A percentile compares a stretch with the other conserved stretches of the same genome.
phyloP scores from a whole-genome alignment of 1,140 invertebrate genomes.

The Drosophila aff. region DNA sequence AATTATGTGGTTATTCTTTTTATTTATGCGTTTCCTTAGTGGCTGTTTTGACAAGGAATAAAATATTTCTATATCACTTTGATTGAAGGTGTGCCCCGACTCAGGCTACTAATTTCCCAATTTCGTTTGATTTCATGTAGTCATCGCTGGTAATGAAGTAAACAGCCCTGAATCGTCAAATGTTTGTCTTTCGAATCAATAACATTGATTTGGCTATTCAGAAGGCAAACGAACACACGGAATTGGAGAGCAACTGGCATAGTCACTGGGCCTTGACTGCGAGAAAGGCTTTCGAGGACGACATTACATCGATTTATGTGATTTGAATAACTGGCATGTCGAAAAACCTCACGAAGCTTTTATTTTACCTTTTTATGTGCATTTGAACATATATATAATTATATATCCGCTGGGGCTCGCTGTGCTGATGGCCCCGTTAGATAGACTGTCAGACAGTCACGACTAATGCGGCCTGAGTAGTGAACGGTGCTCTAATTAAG shows the following conservation, averaged over 20 bases:
- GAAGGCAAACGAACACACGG: conserved; percentile 13
- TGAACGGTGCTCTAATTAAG: conserved; percentile 59
- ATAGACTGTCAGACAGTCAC: conserved; percentile 47
- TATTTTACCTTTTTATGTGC: conserved; percentile 8
- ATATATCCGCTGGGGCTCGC: conserved; percentile 13
- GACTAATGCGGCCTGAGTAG: conserved; percentile 43
- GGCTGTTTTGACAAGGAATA: neutral
- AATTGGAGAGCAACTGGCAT: conserved; percentile 7
- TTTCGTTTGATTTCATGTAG: conserved; percentile 26
- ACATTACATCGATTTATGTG: conserved; percentile 50
- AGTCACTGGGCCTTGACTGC: conserved; percentile 15
- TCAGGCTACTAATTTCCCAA: neutral
- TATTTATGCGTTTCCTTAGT: neutral
- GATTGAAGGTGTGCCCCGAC: neutral
- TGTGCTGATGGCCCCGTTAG: conserved; percentile 62
- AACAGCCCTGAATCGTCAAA: conserved; percentile 26
- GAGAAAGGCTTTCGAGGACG: conserved; percentile 18
- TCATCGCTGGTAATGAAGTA: conserved; percentile 29
- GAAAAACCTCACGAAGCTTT: conserved; percentile 31
- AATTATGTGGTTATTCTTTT: neutral
- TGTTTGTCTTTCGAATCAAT: conserved; percentile 43
- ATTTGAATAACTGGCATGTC: conserved; percentile 43
- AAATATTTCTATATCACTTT: neutral
- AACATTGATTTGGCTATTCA: conserved; percentile 35
- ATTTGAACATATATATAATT: conserved; percentile 9